Percentiles rank a stretch among this genome's conserved stretches.
These are phyloP conservation scores for Xiphorhynchus erythropygius DNA, from an alignment of 2,797 vertebrate species.

Conservation along the genomic window DNA sequence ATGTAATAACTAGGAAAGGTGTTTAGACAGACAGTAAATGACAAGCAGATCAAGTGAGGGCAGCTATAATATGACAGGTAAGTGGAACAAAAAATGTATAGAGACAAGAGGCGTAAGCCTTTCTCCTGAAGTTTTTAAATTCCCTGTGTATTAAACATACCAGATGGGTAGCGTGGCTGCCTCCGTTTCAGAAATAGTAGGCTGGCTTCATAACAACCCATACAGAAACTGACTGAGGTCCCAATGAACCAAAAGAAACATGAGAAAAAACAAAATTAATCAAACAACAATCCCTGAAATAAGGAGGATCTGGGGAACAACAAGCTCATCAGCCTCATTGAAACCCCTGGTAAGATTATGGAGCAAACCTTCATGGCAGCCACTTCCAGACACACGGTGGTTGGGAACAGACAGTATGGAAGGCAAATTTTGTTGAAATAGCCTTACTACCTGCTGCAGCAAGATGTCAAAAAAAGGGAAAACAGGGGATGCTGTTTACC, in stretches of 20 bases:
- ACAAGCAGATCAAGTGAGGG: not conserved
- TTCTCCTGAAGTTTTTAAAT: not conserved
- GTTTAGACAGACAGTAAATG: not conserved
- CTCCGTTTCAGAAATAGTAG: not conserved
- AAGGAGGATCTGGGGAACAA: not conserved
- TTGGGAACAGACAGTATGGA: not conserved
- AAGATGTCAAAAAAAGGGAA: not conserved
- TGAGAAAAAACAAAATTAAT: not conserved
- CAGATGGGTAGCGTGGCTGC: not conserved
- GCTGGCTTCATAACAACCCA: not conserved
- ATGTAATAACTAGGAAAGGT: not conserved
- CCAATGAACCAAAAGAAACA: not conserved
- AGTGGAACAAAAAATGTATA: not conserved
- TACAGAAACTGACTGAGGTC: not conserved
- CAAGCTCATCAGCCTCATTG: not conserved
- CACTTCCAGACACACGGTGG: not conserved
- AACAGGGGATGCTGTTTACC: not conserved
- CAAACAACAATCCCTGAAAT: not conserved
- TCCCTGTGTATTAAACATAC: not conserved
- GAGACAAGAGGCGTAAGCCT: not conserved
- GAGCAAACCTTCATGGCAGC: not conserved
- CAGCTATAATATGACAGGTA: not conserved
- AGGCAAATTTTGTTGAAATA: not conserved
- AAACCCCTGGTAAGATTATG: not conserved
- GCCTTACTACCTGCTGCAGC: not conserved